Percentiles rank a stretch among this genome's conserved stretches.
Evolutionary conservation across 1,140 invertebrate species (phyloP).

Genomic region (Pemphigus obesinymphae): DNA sequence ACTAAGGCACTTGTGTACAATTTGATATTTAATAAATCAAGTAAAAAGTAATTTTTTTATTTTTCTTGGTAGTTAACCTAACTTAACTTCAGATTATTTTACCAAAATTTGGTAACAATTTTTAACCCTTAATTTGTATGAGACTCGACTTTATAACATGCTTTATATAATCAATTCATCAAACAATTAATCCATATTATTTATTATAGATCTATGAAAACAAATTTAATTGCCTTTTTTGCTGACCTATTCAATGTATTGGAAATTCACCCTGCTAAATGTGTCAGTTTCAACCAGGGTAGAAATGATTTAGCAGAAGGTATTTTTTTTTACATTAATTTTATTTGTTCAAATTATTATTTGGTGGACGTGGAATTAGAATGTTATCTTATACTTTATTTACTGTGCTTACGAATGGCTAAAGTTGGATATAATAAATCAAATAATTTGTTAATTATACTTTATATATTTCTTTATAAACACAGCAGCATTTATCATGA

Average conservation of each 20-base stretch:
- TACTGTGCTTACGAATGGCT: neutral
- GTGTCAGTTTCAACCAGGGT: slow-evolving; percentile 62
- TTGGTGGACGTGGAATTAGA: neutral
- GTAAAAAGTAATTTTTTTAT: too few species aligned
- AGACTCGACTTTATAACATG: too few species aligned
- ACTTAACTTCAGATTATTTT: too few species aligned
- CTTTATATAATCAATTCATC: too few species aligned
- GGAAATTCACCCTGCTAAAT: slow-evolving; percentile 87
- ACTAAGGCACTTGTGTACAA: too few species aligned
- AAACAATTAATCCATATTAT: too few species aligned
- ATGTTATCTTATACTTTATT: neutral
- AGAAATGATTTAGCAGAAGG: slow-evolving; percentile 2
- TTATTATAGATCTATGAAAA: slow-evolving; percentile 74
- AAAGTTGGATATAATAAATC: neutral
- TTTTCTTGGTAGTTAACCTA: too few species aligned
- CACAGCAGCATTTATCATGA: neutral
- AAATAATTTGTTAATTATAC: neutral
- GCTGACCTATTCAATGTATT: slow-evolving; percentile 93
- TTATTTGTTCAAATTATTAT: neutral
- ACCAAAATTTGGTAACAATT: too few species aligned
- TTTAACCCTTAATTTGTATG: too few species aligned
- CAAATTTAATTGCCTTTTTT: slow-evolving; percentile 89
- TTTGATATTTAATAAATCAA: too few species aligned
- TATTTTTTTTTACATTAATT: neutral
- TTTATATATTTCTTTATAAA: neutral